Conservation (phyloP, 2,113 vertebrate genomes). For the Eublepharis macularius region DNA sequence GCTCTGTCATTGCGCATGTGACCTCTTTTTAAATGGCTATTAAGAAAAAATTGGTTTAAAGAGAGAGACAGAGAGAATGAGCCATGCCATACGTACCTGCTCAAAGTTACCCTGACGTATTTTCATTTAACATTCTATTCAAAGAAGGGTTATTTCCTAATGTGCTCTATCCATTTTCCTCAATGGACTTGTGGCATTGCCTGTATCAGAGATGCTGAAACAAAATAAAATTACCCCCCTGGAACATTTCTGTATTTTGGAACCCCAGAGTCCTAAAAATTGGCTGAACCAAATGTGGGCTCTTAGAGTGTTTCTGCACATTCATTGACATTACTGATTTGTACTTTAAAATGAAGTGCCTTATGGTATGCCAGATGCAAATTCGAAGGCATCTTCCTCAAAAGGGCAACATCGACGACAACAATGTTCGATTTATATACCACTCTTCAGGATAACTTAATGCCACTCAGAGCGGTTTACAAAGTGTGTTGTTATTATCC, state of each 20-base stretch:
- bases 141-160: neutral
- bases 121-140: neutral
- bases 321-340: too few species aligned
- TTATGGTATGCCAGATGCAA: too few species aligned
- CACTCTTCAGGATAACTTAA: too few species aligned
- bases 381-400: too few species aligned
- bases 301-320: too few species aligned
- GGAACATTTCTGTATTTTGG: neutral
- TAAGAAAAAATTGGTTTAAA: slow-evolving; percentile 57
- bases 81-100: neutral
- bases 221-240: neutral
- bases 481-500: too few species aligned
- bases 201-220: neutral
- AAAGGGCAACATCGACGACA: too few species aligned
- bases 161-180: neutral
- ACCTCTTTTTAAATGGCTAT: slow-evolving; percentile 65
- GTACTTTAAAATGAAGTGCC: too few species aligned
- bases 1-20: slow-evolving; percentile 29
- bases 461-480: too few species aligned
- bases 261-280: neutral
- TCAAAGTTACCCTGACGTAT: neutral
- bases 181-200: neutral
- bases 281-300: neutral
- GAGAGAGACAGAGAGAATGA: neutral
- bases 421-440: too few species aligned